Percentiles rank a stretch among this genome's conserved stretches.
Conservation (phyloP, 2,113 vertebrate species). For the Panurus biarmicus region DNA sequence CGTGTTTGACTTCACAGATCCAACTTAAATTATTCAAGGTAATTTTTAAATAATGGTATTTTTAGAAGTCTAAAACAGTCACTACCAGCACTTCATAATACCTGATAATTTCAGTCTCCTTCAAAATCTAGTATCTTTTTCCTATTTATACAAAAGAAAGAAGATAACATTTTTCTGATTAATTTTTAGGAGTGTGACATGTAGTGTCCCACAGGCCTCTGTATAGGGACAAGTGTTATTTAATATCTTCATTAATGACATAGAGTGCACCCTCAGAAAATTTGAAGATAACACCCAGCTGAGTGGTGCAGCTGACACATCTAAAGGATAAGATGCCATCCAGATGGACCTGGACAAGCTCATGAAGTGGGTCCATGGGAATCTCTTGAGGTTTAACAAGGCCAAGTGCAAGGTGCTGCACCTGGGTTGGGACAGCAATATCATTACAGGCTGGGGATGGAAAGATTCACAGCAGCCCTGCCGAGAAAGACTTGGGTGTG, state of each 20-base stretch:
- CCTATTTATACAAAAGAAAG: background rate
- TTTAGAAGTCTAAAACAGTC: background rate
- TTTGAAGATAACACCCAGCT: background rate
- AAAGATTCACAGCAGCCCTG: background rate
- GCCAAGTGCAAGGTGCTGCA: background rate
- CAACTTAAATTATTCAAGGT: background rate
- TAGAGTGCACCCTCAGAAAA: background rate
- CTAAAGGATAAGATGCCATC: background rate
- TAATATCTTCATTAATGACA: background rate
- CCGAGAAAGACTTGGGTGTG: fast-evolving
- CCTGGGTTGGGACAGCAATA: background rate
- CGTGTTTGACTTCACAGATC: background rate
- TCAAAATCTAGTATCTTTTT: background rate
- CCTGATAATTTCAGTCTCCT: background rate
- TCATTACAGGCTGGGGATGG: background rate
- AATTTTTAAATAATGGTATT: background rate
- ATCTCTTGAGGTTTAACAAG: background rate
- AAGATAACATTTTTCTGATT: background rate
- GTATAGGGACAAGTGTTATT: background rate
- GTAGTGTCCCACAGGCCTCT: too few relatives aligned
- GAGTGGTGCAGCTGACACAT: background rate
- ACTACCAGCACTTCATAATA: background rate
- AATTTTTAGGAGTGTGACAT: background rate
- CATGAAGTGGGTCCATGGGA: background rate
- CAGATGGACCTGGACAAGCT: background rate